Evolutionary conservation across 2,797 vertebrate species (phyloP), one percentile per base, ranked within the genome.

Genomic region (Chaetodon trifasciatus): DNA sequence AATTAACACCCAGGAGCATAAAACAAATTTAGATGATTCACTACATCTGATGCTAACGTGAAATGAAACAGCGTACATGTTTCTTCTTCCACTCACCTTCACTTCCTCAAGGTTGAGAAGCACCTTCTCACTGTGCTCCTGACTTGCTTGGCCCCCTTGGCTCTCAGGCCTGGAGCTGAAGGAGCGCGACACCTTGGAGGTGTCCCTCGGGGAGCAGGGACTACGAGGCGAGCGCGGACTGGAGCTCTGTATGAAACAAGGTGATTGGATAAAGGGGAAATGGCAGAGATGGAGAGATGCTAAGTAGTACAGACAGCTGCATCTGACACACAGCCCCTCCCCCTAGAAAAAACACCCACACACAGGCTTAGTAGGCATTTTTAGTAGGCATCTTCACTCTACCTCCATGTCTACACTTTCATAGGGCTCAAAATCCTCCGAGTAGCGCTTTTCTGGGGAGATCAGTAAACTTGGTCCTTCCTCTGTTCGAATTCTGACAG

Each of bases 401-500:
- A 96, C 91, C 89, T 96, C 94, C 94, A 95, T 85, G 42, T 82
- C 88, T 74, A 93, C n/a, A 35, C 95, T 96, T 82, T 96, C 94
- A 78, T 88, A 93, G 5, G 91, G 86, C 85, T 99, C 97, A 93
- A 96, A 97, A 87, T 98, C 97, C 37, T 97, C 96, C 0, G 96
- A 92, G 92, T 95, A 97, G 57, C 83, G 87, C 39, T 79, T 82
- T 80, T 96, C 95, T 53, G 97, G 96, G 17, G 91, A 90, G 49
- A 98, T 79, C 74, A 90, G 90, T 81, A 98, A 91, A 79, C 87
- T 91, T 0, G 62, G 62, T 60, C 97, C 98, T 15, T 89, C 84
- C 89, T 98, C 97, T n/a, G 97, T 96, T 92, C 95, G 97, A 94
- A 99, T 97, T 39, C 94, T 93, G 89, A 99, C 92, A 0, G 97